These are phyloP conservation scores for Eonycteris spelaea DNA, from an alignment of 2,113 vertebrate species.

Conservation along the genomic window DNA sequence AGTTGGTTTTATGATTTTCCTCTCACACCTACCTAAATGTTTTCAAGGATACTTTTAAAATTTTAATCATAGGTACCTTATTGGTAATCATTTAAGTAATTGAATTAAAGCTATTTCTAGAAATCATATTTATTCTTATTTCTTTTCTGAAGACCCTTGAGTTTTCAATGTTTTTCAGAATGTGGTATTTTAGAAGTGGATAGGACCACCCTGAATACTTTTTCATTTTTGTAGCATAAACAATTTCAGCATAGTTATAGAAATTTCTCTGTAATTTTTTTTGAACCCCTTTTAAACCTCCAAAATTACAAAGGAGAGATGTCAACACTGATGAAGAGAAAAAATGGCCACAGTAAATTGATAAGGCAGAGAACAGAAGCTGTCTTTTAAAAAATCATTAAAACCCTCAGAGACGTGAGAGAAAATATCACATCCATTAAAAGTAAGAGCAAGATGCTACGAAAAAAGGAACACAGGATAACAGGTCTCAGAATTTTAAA, in stretches of 20 bases:
- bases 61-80: background rate
- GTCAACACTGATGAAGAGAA: background rate
- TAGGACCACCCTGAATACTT: background rate
- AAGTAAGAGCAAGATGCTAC: background rate
- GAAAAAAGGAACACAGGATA: background rate
- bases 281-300: background rate
- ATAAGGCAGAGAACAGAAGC: background rate
- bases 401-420: background rate
- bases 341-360: background rate
- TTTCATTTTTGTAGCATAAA: background rate
- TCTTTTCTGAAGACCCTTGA: slow-evolving; percentile 52
- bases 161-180: slow-evolving; percentile 16
- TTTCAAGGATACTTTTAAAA: background rate
- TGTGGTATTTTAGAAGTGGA: background rate
- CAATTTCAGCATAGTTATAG: background rate
- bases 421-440: background rate
- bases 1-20: slow-evolving; percentile 3
- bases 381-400: background rate
- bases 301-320: slow-evolving; percentile 5
- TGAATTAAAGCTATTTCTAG: slow-evolving; percentile 69
- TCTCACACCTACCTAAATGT: background rate
- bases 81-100: slow-evolving; percentile 64
- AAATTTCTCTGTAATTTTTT: background rate
- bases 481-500: background rate
- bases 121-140: slow-evolving; percentile 37